Conservation (phyloP, 30 jellyfish, hydroid and myxozoan genomes). For the Hydractinia echinata region DNA sequence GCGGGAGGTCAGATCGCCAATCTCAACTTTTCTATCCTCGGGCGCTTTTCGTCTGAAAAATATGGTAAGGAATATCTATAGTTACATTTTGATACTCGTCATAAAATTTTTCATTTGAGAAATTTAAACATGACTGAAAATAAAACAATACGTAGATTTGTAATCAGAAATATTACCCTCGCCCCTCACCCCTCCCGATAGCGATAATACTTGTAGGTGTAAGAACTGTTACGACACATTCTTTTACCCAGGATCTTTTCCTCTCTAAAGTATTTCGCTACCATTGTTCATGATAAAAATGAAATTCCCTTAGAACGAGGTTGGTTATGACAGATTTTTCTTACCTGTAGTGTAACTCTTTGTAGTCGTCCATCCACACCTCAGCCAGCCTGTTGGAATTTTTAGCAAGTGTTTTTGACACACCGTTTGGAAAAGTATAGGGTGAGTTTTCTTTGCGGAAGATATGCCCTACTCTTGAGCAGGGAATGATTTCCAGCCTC, state of each 20-base stretch:
- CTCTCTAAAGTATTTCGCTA: background rate
- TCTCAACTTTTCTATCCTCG: conserved; percentile 55
- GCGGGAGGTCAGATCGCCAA: conserved; percentile 24
- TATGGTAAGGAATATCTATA: background rate
- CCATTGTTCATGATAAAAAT: background rate
- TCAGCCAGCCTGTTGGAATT: conserved; percentile 40
- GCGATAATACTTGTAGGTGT: too few species aligned
- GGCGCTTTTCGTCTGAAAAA: conserved; percentile 21
- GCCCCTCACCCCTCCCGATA: too few species aligned
- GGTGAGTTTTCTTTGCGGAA: conserved; percentile 32
- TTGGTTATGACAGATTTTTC: background rate
- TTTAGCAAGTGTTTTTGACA: conserved; percentile 21
- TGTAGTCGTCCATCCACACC: conserved; percentile 42
- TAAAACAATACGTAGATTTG: background rate
- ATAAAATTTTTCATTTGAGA: background rate
- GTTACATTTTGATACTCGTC: background rate
- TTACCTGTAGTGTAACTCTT: conserved; percentile 25
- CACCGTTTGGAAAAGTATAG: conserved; percentile 39
- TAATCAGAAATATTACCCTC: too few species aligned
- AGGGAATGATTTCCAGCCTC: conserved; percentile 32
- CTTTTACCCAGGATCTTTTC: background rate
- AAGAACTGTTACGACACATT: background rate
- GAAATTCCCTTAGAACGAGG: background rate
- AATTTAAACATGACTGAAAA: background rate
- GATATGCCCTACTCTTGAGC: conserved; percentile 44